Evolutionary conservation across 2,113 vertebrate genomes (phyloP).

Genomic region (Cephalopterus ornatus): DNA sequence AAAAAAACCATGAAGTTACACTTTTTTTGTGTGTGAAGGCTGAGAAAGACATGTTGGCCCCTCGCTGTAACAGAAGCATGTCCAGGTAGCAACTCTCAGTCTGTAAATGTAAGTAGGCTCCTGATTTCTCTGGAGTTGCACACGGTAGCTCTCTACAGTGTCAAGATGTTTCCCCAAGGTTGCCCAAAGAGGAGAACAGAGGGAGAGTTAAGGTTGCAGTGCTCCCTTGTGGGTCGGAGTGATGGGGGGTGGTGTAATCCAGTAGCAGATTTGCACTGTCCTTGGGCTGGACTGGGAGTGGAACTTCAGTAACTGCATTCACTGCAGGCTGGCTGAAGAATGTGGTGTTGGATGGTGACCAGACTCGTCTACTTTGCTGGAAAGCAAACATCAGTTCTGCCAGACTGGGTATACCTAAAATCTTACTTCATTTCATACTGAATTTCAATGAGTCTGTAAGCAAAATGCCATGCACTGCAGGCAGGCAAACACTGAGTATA

Average conservation of each 20-base stretch:
- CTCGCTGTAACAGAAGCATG: not conserved
- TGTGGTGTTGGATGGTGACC: accelerated
- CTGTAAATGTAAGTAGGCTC: not conserved
- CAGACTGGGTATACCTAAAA: not conserved
- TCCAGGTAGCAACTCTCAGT: no score
- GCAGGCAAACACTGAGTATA: not conserved
- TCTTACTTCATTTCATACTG: not conserved
- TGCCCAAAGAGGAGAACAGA: not conserved
- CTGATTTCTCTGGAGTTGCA: not conserved
- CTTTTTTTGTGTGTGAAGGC: not conserved
- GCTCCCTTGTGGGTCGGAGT: accelerated
- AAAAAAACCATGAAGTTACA: not conserved
- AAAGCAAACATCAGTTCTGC: not conserved
- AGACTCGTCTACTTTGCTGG: not conserved
- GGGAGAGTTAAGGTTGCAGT: not conserved
- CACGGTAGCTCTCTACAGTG: not conserved
- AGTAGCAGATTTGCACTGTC: not conserved
- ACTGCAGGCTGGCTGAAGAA: not conserved
- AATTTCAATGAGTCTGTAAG: not conserved
- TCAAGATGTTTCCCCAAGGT: not conserved
- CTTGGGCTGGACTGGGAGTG: not conserved
- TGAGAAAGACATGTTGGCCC: not conserved
- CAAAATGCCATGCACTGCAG: not conserved
- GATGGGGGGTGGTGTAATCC: no score
- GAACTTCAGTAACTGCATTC: not conserved